Percentiles rank a stretch among this genome's conserved stretches.
These are phyloP conservation scores for Gobio gobio DNA, from an alignment of 2,113 vertebrate species.

Conservation along the genomic window DNA sequence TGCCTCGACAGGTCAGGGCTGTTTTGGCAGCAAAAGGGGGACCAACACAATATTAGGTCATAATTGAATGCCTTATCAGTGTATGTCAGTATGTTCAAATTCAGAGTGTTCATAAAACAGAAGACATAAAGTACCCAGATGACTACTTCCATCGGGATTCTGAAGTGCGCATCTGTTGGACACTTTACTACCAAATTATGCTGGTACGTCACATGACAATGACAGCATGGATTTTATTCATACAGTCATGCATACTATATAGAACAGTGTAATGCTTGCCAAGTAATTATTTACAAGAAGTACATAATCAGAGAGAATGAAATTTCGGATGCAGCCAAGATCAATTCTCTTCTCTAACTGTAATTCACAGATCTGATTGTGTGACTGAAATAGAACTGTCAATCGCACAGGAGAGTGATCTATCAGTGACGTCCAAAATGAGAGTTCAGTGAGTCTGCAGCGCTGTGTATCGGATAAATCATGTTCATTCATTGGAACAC, in stretches of 20 bases:
- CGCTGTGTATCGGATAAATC: not conserved
- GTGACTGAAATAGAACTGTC: not conserved
- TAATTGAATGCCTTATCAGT: too few species aligned
- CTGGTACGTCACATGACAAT: not conserved
- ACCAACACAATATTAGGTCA: too few species aligned
- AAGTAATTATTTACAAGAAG: not conserved
- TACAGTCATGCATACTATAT: not conserved
- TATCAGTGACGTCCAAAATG: not conserved
- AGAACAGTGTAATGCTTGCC: not conserved
- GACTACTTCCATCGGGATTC: too few species aligned
- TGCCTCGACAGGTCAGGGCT: too few species aligned
- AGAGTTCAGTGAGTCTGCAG: slow-evolving; percentile 9
- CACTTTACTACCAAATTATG: too few species aligned
- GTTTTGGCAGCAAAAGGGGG: too few species aligned
- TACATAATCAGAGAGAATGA: not conserved
- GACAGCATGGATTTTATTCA: not conserved
- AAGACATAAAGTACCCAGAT: too few species aligned
- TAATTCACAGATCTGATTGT: not conserved
- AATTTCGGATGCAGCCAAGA: not conserved
- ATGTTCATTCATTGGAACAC: slow-evolving; percentile 30
- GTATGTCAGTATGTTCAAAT: too few species aligned
- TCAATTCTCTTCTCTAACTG: not conserved
- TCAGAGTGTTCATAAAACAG: too few species aligned
- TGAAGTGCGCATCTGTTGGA: too few species aligned
- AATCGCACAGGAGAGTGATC: not conserved